Percentiles rank a stretch among this genome's conserved stretches.
Conservation (phyloP, 2,888 invertebrate species). For the Andrena fulva region DNA sequence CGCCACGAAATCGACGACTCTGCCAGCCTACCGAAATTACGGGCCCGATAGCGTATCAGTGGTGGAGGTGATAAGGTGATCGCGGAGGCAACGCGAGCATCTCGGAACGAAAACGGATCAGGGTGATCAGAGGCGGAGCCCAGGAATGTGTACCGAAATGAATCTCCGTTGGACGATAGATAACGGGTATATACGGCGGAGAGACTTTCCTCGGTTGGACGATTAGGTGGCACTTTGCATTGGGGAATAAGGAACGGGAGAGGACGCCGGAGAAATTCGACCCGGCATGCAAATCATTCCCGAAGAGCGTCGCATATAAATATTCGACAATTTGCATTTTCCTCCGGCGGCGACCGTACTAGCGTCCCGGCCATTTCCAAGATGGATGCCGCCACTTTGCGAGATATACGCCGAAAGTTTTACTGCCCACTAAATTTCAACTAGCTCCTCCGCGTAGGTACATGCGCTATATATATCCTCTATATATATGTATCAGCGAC, state of each 20-base stretch:
- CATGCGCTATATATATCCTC: slow-evolving; percentile 19
- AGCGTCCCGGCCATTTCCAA: slow-evolving; percentile 78
- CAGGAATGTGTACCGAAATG: background rate
- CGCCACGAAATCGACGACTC: slow-evolving; percentile 19
- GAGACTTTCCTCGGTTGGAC: slow-evolving; percentile 47
- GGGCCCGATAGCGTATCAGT: slow-evolving; percentile 32
- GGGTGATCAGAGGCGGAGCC: background rate
- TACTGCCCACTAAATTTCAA: slow-evolving; percentile 82
- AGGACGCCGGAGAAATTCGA: slow-evolving; percentile 52
- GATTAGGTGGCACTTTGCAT: slow-evolving; percentile 57
- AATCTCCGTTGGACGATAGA: slow-evolving; percentile 4
- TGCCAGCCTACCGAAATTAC: slow-evolving; percentile 40
- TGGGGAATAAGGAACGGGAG: slow-evolving; percentile 47
- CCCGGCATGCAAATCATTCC: slow-evolving; percentile 70
- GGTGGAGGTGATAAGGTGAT: background rate
- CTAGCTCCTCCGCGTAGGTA: slow-evolving; percentile 70
- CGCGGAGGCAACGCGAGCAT: background rate
- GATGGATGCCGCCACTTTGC: slow-evolving; percentile 81
- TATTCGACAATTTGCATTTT: slow-evolving; percentile 82
- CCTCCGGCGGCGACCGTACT: slow-evolving; percentile 63
- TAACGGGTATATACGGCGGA: slow-evolving; percentile 13
- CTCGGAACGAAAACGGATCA: background rate
- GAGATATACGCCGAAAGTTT: slow-evolving; percentile 82
- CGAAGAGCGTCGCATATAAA: slow-evolving; percentile 75
- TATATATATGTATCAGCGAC: slow-evolving; percentile 63